Evolutionary conservation across 2,888 invertebrate genomes (phyloP).

Genomic region (Andrena minutula): DNA sequence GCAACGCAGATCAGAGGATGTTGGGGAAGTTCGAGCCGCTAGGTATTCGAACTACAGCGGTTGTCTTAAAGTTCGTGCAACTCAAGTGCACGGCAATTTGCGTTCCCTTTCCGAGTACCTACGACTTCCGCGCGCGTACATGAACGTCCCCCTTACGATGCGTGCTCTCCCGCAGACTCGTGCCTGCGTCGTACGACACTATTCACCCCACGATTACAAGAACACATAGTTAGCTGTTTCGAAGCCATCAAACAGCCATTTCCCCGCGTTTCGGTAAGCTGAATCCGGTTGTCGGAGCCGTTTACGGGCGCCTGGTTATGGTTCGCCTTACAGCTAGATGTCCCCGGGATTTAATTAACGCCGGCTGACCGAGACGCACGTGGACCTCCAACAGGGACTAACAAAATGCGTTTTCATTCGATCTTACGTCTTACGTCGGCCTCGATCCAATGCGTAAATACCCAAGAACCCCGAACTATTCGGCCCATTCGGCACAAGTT

Average conservation of each 20-base stretch:
- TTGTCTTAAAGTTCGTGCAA: slow-evolving; percentile 16
- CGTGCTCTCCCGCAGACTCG: not conserved
- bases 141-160: not conserved
- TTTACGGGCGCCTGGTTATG: not conserved
- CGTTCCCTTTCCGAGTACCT: not conserved
- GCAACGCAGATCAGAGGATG: slow-evolving; percentile 1
- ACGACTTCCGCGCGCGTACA: not conserved
- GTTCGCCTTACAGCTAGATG: not conserved
- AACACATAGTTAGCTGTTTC: slow-evolving; percentile 21
- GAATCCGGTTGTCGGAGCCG: not conserved
- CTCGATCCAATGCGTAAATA: slow-evolving; percentile 37
- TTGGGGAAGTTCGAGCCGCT: slow-evolving; percentile 3
- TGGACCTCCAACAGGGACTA: not conserved
- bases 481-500: slow-evolving; percentile 46
- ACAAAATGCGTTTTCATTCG: not conserved
- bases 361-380: not conserved
- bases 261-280: slow-evolving; percentile 1
- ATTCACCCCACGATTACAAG: slow-evolving; percentile 2
- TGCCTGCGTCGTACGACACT: not conserved
- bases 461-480: not conserved
- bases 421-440: not conserved
- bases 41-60: not conserved
- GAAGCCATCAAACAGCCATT: slow-evolving; percentile 34
- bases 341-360: slow-evolving; percentile 16
- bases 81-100: slow-evolving; percentile 17